A percentile compares a stretch with the other conserved stretches of the same genome.
phyloP scores from a whole-genome alignment of 2,888 invertebrate genomes.

The Drosophila setosimentum region DNA sequence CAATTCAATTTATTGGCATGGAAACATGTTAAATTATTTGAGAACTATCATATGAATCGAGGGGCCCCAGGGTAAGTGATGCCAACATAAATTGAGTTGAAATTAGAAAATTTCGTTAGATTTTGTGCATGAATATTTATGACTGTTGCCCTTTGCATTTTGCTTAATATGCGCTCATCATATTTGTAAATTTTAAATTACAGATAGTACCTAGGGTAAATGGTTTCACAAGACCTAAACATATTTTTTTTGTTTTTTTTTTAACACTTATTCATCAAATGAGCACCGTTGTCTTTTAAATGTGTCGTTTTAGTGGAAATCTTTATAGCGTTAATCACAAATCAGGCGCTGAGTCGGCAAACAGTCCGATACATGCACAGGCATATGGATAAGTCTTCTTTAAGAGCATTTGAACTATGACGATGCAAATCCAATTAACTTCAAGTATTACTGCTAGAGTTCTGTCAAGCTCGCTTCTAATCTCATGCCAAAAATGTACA shows the following conservation, averaged over 20 bases:
- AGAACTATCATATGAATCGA: slow-evolving; percentile 48
- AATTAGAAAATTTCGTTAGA: slow-evolving; percentile 26
- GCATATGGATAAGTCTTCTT: background rate
- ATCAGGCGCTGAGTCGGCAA: background rate
- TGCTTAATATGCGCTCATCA: background rate
- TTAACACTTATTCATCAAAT: background rate
- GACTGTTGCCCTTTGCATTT: background rate
- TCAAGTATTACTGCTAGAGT: background rate
- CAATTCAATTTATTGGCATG: slow-evolving; percentile 73
- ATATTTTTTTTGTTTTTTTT: no score
- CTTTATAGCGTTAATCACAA: no score
- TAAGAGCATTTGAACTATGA: background rate
- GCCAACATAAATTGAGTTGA: slow-evolving; percentile 12
- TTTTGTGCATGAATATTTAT: slow-evolving; percentile 32
- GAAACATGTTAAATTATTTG: slow-evolving; percentile 67
- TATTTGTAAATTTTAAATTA: background rate
- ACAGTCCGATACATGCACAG: background rate
- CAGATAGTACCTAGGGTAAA: background rate
- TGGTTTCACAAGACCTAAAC: background rate
- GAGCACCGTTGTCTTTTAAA: background rate
- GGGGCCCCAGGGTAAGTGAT: slow-evolving; percentile 22
- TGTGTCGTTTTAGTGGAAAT: background rate
- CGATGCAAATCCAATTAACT: background rate
- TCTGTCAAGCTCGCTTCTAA: background rate
- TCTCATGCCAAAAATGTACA: background rate